Evolutionary conservation across 2,113 vertebrate species (phyloP).

Genomic region (Nothobranchius furzeri): DNA sequence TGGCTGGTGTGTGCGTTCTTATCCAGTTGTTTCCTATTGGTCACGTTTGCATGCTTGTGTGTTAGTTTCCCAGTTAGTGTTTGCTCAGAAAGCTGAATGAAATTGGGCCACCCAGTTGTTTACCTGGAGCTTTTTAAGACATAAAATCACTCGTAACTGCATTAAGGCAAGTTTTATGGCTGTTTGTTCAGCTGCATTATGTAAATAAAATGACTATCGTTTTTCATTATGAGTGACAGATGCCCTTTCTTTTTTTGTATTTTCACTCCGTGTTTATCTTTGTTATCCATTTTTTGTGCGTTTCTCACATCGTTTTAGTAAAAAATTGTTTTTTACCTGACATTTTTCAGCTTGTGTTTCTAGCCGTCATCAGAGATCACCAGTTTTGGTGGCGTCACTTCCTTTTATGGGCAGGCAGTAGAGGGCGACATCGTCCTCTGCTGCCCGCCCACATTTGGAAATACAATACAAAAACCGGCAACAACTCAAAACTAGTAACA

Average conservation of each 20-base stretch:
- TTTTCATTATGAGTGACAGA: background rate
- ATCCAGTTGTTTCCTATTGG: background rate
- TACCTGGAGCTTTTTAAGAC: constrained; percentile 2
- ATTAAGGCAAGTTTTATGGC: background rate
- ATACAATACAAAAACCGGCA: too few species aligned
- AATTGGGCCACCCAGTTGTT: constrained; percentile 24
- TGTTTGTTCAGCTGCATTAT: background rate
- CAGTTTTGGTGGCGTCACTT: too few species aligned
- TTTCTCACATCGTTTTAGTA: too few species aligned
- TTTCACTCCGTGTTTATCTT: too few species aligned
- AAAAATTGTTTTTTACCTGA: too few species aligned
- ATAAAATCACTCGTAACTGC: constrained; percentile 2
- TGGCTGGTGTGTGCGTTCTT: constrained; percentile 3
- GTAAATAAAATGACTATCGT: background rate
- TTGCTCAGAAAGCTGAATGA: background rate
- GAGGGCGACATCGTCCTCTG: too few species aligned
- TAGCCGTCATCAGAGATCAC: too few species aligned
- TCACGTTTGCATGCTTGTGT: background rate
- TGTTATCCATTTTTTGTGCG: too few species aligned
- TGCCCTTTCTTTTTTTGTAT: background rate
- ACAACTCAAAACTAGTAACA: too few species aligned
- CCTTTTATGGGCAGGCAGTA: too few species aligned
- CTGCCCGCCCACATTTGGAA: too few species aligned
- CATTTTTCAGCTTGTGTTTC: too few species aligned
- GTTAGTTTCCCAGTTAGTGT: background rate